Base-by-base conservation (phyloP, 2,797 vertebrate genomes). In the Tenualosa thibaudeaui region DNA sequence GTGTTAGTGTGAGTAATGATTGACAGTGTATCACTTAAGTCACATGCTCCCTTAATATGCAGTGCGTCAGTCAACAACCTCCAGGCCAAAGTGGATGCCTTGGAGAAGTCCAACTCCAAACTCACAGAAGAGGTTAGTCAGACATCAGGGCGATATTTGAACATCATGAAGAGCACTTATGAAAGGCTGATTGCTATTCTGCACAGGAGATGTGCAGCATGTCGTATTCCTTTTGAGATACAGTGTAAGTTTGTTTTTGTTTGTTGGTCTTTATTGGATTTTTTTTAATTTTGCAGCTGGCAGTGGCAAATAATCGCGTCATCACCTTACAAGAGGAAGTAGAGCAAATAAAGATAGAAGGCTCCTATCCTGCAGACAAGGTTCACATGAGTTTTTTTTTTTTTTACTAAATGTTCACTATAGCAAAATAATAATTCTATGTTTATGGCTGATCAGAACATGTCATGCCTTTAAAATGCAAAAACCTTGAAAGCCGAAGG, bases 101-200 rank as follows among this genome's bases (percentile, higher is more conserved):
- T 99, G 90, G 98, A 99, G 91, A 99, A 99, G 93, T 99, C 98
- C 86, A 99, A 99, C 93, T 98, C 97, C 37, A 99, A 99, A 90
- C 93, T 99, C 88, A 99, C 98, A 0, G 98, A 99, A 89, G 98
- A 99, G 96, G 98, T 98, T 89, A 91, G 95, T 86, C 31, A 40
- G 65, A 26, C n/a, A 3, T 31, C 65, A 37, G 31, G 19, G 2
- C 19, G 5, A 62, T 62, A n/a, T 24, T 2, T 5, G 12, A 68
- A 15, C 65, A 68, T 71, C n/a, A 24, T 31, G 37, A 13, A 4
- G 65, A 31, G 12, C 26, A 71, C 3, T 71, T 71, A 12, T 26
- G 40, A 51, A 12, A 51, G 26, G 65, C 62, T 24, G 26, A 13
- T 68, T 31, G 9, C 62, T 68, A 24, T 31, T n/a, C 62, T 31